Conservation (phyloP, 2,113 vertebrate species). For the Trachemys scripta region DNA sequence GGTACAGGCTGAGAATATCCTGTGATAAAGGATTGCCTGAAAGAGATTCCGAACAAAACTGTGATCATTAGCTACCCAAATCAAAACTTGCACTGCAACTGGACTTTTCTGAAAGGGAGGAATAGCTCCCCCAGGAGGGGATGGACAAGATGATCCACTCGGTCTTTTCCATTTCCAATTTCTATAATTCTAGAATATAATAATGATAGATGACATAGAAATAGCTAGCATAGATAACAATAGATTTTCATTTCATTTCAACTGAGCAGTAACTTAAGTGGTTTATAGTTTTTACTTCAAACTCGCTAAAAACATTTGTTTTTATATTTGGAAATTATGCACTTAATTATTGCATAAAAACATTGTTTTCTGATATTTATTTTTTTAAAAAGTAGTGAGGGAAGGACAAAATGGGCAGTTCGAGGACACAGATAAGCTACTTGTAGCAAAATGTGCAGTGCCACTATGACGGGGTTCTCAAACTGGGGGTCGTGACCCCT, state of each 20-base stretch:
- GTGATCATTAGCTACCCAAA: slow-evolving; percentile 16
- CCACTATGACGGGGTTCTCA: not conserved
- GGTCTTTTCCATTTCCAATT: not conserved
- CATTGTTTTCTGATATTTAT: not conserved
- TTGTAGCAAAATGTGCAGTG: not conserved
- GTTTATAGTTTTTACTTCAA: not conserved
- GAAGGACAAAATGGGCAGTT: not conserved
- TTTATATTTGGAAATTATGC: not conserved
- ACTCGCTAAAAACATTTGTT: not conserved
- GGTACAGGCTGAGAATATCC: slow-evolving; percentile 98
- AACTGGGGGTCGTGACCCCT: no score
- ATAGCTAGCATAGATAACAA: fast-evolving
- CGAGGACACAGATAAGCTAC: not conserved
- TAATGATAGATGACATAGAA: not conserved
- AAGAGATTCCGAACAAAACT: slow-evolving; percentile 49
- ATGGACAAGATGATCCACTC: not conserved
- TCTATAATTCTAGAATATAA: not conserved
- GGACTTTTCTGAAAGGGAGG: slow-evolving; percentile 9
- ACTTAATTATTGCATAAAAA: not conserved
- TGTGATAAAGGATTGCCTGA: slow-evolving; percentile 99
- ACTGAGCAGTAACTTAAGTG: not conserved
- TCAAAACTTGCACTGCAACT: not conserved
- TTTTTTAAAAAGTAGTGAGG: not conserved
- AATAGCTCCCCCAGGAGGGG: not conserved
- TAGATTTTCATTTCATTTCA: not conserved